phyloP scores from a whole-genome alignment of 2,113 vertebrate species.

The Tachysurus fulvidraco region DNA sequence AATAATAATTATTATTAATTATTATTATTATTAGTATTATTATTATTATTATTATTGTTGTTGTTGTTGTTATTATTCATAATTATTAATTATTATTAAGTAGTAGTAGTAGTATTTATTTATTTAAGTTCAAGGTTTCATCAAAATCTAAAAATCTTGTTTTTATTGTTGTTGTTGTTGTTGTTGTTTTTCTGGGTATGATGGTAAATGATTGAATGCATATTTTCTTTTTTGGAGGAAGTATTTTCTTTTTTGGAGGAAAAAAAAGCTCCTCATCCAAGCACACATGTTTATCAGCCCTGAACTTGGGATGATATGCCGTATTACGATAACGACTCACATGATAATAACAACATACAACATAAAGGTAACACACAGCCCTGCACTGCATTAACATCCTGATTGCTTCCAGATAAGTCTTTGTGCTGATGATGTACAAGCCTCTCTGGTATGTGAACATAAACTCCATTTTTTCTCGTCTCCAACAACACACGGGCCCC shows the following conservation, averaged over 20 bases:
- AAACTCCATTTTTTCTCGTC: background rate
- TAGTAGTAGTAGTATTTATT: too few species aligned
- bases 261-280: background rate
- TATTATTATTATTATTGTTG: background rate
- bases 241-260: background rate
- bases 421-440: slow-evolving; percentile 26
- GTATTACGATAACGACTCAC: background rate
- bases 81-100: too few species aligned
- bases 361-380: slow-evolving; percentile 18
- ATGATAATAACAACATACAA: too few species aligned
- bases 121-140: too few species aligned
- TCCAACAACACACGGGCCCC: slow-evolving; percentile 63
- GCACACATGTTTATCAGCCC: background rate
- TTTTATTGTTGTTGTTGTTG: too few species aligned
- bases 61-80: too few species aligned
- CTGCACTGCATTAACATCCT: slow-evolving; percentile 18
- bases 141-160: too few species aligned
- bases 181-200: too few species aligned
- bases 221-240: background rate
- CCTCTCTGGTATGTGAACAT: slow-evolving; percentile 30
- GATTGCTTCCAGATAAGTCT: background rate
- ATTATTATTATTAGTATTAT: background rate
- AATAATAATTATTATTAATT: too few species aligned
- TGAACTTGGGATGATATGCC: background rate
- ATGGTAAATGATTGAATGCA: background rate